Conservation (phyloP, 2,888 invertebrate genomes). For the Acrobasis repandana region DNA sequence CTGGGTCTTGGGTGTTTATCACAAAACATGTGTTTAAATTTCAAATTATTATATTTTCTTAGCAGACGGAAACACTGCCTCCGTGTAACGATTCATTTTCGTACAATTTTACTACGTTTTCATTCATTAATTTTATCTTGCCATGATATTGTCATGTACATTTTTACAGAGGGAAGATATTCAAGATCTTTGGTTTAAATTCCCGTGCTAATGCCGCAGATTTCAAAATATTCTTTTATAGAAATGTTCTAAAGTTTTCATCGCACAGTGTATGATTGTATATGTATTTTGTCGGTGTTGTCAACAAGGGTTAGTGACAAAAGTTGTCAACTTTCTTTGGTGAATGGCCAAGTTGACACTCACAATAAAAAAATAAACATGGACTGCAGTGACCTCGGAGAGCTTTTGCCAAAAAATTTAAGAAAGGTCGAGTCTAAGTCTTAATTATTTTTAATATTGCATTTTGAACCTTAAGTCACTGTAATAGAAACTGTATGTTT, state of each 20-base stretch:
- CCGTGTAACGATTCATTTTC: no score
- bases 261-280: neutral
- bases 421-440: neutral
- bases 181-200: no score
- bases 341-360: neutral
- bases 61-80: no score
- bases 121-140: no score
- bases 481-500: neutral
- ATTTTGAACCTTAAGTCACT: neutral
- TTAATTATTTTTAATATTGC: neutral
- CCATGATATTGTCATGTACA: no score
- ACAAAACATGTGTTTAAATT: no score
- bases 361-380: neutral
- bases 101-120: no score
- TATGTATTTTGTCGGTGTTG: neutral
- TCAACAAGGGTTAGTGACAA: neutral
- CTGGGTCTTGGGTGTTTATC: no score
- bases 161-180: no score
- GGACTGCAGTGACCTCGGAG: neutral
- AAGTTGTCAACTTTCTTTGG: neutral
- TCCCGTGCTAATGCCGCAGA: no score
- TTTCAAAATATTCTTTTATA: no score
- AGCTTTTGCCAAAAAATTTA: neutral
- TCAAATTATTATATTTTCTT: no score
- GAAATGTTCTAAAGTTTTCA: neutral